Base-by-base conservation (phyloP, 2,113 vertebrate genomes). In the Eclectus roratus region DNA sequence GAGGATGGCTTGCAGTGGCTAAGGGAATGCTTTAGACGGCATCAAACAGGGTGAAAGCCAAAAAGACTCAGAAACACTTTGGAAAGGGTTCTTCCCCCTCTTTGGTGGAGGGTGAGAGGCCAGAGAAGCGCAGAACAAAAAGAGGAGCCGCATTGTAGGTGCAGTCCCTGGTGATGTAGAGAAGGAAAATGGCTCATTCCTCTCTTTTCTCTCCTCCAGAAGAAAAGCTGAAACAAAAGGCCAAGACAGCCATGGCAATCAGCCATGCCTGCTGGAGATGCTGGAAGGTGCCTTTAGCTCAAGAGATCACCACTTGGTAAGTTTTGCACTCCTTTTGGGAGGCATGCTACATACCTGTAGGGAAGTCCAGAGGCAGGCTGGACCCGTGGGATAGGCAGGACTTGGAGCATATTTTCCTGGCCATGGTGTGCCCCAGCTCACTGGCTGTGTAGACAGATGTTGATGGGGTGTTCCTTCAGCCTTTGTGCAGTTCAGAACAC, bases 271-370 rank as follows among this genome's bases (percentile, higher is more conserved):
- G 46, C 37, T 81, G 85, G 50, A 44, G 19, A 43, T 76, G 27
- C 19, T 72, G 64, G 52, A 81, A 56, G 47, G 11, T 68, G 58
- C 20, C 20, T 71, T 44, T 49, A 81, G 41, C 9, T 55, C 47
- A 44, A 27, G 23, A 66, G 27, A 35, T 72, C 31, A 55, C 17
- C 4, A 6, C 0, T 4, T 0, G 1, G 44, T 65, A 52, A 58
- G 29, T 6, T 6, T 60, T 66, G 13, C 24, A 4, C 24, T 50
- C 17, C 25, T 84, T 49, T 20, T 63, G 20, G 18, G 37, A 72
- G 8, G 21, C 29, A 11, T 35, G 39, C 35, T 35, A 35, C 9
- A 7, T 29, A 39, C 28, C 28, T 29, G 7, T 27, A 29, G 35
- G 33, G n/a, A 52, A 64, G 21, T 46, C 43, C 28, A 33, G 52